A percentile compares a stretch with the other conserved stretches of the same genome.
phyloP scores from a whole-genome alignment of 1,140 invertebrate species.

The fruit fly (Drosophila melanogaster) region Release_6_plus_ISO1_MT NT_037436.4:5867501-5868000 shows the following conservation, averaged over 20 bases:
- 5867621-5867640: constrained; percentile 69
- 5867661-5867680: constrained; percentile 77
- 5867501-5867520: constrained; percentile 79
- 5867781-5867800: background rate
- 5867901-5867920: constrained; percentile 80
- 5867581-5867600: background rate
- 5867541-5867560: constrained; percentile 6
- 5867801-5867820: constrained; percentile 10
- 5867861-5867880: constrained; percentile 22
- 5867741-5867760: constrained; percentile 72
- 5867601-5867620: background rate
- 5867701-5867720: constrained; percentile 82
- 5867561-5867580: background rate
- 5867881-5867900: constrained; percentile 48
- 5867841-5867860: constrained; percentile 2
- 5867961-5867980: constrained; percentile 1
- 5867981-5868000: constrained; percentile 27
- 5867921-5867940: constrained; percentile 73
- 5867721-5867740: constrained; percentile 72
- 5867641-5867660: constrained; percentile 73
- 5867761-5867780: constrained; percentile 45
- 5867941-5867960: constrained; percentile 24
- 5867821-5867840: background rate
- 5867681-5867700: constrained; percentile 82
- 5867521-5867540: constrained; percentile 79